These are phyloP conservation scores for Oncorhynchus kisutch DNA, from an alignment of 2,113 vertebrate genomes.

Conservation along the genomic window DNA sequence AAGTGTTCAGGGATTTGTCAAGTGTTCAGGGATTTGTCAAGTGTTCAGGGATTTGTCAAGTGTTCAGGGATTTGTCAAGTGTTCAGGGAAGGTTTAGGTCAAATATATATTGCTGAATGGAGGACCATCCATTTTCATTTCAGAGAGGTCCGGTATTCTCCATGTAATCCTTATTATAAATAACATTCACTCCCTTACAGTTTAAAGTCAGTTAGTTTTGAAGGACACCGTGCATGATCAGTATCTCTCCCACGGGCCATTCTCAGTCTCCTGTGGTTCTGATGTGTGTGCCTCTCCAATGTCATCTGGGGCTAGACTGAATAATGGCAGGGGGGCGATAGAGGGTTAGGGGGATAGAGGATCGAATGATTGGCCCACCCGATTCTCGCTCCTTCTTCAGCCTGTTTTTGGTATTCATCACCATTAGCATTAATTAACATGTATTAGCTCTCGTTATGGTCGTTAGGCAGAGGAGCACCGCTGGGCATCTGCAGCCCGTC, in stretches of 20 bases:
- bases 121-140: too few species aligned
- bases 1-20: too few species aligned
- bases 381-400: constrained; percentile 27
- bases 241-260: constrained; percentile 10
- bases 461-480: constrained; percentile 39
- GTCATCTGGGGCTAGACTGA: constrained; percentile 4
- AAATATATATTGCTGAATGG: too few species aligned
- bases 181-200: too few species aligned
- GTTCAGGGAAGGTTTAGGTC: too few species aligned
- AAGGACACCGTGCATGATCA: constrained; percentile 10
- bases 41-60: too few species aligned
- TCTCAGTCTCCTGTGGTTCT: constrained; percentile 2
- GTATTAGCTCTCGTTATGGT: constrained; percentile 54
- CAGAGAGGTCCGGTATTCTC: too few species aligned
- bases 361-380: constrained; percentile 24
- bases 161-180: too few species aligned
- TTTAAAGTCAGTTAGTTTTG: too few species aligned
- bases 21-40: too few species aligned
- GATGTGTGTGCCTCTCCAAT: not conserved
- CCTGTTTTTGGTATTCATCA: constrained; percentile 43
- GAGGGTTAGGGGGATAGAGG: constrained; percentile 17
- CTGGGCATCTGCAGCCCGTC: constrained; percentile 45
- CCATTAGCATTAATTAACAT: constrained; percentile 63
- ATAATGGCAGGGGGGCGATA: not conserved
- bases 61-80: too few species aligned